Base-by-base conservation (phyloP, 1,140 invertebrate genomes). In the Zaprionus capensis region DNA sequence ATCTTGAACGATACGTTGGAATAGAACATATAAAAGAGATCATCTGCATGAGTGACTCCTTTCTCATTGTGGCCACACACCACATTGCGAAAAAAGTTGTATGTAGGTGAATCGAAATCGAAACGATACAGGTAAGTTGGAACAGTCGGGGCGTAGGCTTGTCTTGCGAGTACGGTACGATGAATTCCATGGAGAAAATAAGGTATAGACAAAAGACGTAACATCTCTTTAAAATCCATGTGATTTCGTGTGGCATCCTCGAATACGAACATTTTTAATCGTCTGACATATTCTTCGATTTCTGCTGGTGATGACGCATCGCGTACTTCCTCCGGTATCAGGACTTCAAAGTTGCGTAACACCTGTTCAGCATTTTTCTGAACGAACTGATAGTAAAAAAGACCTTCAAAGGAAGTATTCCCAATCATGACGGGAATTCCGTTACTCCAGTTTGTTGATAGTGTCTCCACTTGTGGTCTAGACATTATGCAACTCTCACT, bases 21-120 rank as follows among this genome's bases (percentile, higher is more conserved):
- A 68, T 93, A 92, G 77, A 96, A 96, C 15, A 96, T 63, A 82
- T 95, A 96, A 59, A 94, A 94, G 0, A 95, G 14, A 68, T 96
- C 95, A 69, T 96, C 95, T 0, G 93, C 94, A 82, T 96, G 95
- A 64, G 92, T 93, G 2, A 94, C 93, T 15, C 91, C 88, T 1
- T 71, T 68, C 2, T 74, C 55, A 34, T 88, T 62, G n/a, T 44
- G 71, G 0, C 84, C 93, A 92, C 22, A 94, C 93, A 58, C 44
- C 49, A 63, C 82, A 80, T 61, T 92, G 7, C 91, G 78, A 38
- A 63, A 78, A 63, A 84, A 70, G 66, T 92, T 92, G 11, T 74
- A 86, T 7, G 28, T 58, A 17, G 80, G 72, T 0, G 92, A 91
- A 22, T 93, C 92, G 22, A 93, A 79, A 31, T 92, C 91, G 67